phyloP scores from a whole-genome alignment of 2,888 invertebrate genomes.

The Dolichopus griseipennis region DNA sequence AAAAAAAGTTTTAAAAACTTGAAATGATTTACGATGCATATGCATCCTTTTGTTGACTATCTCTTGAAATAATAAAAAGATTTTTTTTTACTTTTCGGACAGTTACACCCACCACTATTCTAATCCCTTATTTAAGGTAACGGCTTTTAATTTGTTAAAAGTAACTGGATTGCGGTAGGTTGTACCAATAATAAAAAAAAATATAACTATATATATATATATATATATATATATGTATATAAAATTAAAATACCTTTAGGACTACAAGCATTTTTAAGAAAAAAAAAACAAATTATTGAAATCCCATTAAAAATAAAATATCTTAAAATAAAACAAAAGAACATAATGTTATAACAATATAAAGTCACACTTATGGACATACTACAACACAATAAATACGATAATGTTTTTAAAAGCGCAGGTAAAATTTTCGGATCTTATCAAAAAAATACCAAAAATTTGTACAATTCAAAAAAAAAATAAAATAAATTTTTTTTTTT shows the following conservation, averaged over 20 bases:
- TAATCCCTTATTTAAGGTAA: neutral
- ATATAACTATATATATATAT: too few relatives aligned
- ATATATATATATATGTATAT: neutral
- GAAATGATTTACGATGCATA: slow-evolving; percentile 1
- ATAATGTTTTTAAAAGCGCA: too few relatives aligned
- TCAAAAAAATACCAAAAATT: too few relatives aligned
- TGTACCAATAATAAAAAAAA: neutral
- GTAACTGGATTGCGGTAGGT: slow-evolving; percentile 6
- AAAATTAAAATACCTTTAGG: neutral
- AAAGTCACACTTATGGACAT: neutral
- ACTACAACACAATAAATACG: too few relatives aligned
- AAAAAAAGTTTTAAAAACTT: neutral
- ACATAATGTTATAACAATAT: too few relatives aligned
- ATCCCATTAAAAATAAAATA: neutral
- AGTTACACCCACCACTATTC: neutral
- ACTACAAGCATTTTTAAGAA: neutral
- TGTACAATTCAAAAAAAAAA: too few relatives aligned
- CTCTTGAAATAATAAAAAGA: neutral
- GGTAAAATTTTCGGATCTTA: too few relatives aligned
- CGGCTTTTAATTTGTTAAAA: slow-evolving; percentile 6
- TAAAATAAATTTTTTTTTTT: too few relatives aligned
- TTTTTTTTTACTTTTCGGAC: neutral
- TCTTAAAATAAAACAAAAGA: neutral
- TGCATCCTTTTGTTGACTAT: neutral
- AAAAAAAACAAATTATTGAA: neutral